Evolutionary conservation across 2,113 vertebrate species (phyloP).

Genomic region (Xyliphius kryptos): DNA sequence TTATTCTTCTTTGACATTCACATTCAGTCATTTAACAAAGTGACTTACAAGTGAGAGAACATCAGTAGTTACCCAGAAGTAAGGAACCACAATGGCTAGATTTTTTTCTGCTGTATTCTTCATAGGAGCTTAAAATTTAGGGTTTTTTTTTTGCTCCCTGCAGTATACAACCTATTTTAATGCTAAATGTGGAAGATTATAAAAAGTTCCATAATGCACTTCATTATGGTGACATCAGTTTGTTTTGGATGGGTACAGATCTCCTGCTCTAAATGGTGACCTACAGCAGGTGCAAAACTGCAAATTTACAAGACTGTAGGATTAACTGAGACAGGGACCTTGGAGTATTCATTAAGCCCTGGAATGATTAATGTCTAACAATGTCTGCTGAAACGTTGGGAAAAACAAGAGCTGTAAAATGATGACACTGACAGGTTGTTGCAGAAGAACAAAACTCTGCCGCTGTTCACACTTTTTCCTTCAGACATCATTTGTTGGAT

Average conservation of each 20-base stretch:
- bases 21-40: too few species aligned
- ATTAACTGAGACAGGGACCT: neutral
- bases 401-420: neutral
- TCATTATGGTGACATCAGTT: neutral
- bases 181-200: too few species aligned
- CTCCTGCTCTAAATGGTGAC: constrained; percentile 11
- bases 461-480: constrained; percentile 20
- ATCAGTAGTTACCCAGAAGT: too few species aligned
- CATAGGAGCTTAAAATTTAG: too few species aligned
- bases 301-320: neutral
- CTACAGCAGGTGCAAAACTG: constrained; percentile 25
- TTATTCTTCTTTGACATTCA: too few species aligned
- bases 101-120: too few species aligned
- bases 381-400: constrained; percentile 10
- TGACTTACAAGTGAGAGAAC: too few species aligned
- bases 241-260: neutral
- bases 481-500: neutral
- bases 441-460: neutral
- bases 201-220: neutral
- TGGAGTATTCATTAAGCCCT: constrained; percentile 24
- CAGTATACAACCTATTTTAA: too few species aligned
- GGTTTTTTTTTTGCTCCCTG: too few species aligned
- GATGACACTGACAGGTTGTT: constrained; percentile 19
- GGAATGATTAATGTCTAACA: constrained; percentile 23
- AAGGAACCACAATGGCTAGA: too few species aligned